Evolutionary conservation across 2,113 vertebrate species (phyloP).

Genomic region (Atrichornis clamosus): DNA sequence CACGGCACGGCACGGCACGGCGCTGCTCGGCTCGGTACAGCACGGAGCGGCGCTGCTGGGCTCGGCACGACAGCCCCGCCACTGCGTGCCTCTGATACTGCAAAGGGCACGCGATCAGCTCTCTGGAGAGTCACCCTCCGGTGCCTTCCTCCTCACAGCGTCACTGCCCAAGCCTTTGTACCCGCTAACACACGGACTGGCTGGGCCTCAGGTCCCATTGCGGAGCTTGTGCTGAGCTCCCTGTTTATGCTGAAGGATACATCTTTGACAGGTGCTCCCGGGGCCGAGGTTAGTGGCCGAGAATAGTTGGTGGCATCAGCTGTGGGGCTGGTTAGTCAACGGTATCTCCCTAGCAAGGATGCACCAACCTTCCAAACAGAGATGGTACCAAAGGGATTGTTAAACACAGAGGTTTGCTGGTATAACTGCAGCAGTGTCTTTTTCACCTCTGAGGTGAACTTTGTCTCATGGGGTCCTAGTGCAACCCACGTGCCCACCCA

Average conservation of each 20-base stretch:
- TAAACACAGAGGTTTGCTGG: not conserved
- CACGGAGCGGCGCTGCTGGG: not conserved
- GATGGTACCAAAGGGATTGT: fast-evolving
- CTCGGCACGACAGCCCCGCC: fast-evolving
- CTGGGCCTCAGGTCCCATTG: fast-evolving
- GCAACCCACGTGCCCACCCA: not conserved
- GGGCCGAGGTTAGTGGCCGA: not conserved
- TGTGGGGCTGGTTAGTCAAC: not conserved
- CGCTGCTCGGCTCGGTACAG: too few species aligned
- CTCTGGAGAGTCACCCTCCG: not conserved
- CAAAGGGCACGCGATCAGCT: fast-evolving
- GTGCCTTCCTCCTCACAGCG: not conserved
- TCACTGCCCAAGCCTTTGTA: not conserved
- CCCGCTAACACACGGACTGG: fast-evolving
- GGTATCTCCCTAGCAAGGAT: not conserved
- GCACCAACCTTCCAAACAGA: fast-evolving
- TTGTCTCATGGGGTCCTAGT: fast-evolving
- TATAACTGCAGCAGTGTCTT: not conserved
- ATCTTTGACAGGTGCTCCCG: not conserved
- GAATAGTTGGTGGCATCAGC: not conserved
- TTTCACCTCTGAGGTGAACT: not conserved
- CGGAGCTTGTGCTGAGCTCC: not conserved
- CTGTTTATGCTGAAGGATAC: fast-evolving
- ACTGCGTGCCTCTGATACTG: fast-evolving
- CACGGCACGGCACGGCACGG: not conserved